Base-by-base conservation (phyloP, 2,888 invertebrate species). In the Iselma pallidipennis region DNA sequence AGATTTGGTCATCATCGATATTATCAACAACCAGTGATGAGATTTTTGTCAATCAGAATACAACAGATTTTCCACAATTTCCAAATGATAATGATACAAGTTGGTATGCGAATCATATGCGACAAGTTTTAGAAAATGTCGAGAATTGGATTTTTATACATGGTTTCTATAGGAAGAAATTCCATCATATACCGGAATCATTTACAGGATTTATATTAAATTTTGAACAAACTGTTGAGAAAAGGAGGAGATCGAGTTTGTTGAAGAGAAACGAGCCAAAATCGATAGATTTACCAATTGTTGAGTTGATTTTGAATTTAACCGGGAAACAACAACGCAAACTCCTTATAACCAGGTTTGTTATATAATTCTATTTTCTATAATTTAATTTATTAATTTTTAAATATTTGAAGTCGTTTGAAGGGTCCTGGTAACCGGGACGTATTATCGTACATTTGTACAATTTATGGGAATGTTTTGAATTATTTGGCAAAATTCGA, bases 91-190 rank as follows among this genome's bases (percentile, higher is more conserved):
- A 60, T 7, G 59, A 72, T 25, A 45, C 66, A 1, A 63, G 59
- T 1, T 61, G 58, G 0, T 74, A 74, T 48, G 74, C 71, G 4
- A 55, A 61, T 5, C 68, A 77, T 42, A 72, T 81, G 74, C 62
- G 69, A 9, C 62, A 65, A 42, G 68, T 77, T 1, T 26, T 75
- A 12, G 58, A 66, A 1, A 72, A 74, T 0, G 70, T 80, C 0
- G 83, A 84, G 67, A 69, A 77, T 37, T 84, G 83, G 82, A 26
- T 84, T 1, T 82, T 63, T 49, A 66, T 70, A 16, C 79, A 80
- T 74, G 74, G 77, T 1, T 79, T 77, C 55, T 74, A 68, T 50
- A 66, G 63, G 23, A 71, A 62, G 6, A 57, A 63, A 4, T 77
- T 68, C 53, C 75, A 71, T 42, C 70, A 60, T 31, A 77, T 81